Percentiles rank a stretch among this genome's conserved stretches.
Evolutionary conservation across 2,888 invertebrate genomes (phyloP).

Genomic region (Drosophila monieri): DNA sequence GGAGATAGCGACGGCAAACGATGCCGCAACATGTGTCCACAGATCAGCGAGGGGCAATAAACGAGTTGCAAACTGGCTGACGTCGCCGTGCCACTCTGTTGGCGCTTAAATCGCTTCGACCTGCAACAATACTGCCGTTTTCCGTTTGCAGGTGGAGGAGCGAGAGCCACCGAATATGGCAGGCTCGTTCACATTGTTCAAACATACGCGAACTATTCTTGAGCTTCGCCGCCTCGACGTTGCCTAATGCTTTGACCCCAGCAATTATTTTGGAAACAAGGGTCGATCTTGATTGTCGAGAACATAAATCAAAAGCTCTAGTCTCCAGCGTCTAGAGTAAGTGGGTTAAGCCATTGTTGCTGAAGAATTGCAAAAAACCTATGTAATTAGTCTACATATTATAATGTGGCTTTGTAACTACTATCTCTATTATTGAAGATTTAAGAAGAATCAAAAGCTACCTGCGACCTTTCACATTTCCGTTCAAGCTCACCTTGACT

Average conservation of each 20-base stretch:
- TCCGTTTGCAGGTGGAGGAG: slow-evolving; percentile 44
- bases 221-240: not conserved
- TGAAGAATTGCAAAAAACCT: not conserved
- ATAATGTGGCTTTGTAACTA: not conserved
- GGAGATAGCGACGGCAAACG: slow-evolving; percentile 12
- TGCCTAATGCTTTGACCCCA: slow-evolving; percentile 11
- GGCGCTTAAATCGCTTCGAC: slow-evolving; percentile 51
- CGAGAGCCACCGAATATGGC: slow-evolving; percentile 25
- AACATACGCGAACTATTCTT: slow-evolving; percentile 2
- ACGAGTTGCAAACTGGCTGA: slow-evolving; percentile 34
- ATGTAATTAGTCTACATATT: not conserved
- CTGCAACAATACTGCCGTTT: slow-evolving; percentile 46
- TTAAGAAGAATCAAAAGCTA: not conserved
- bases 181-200: slow-evolving; percentile 5
- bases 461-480: not conserved
- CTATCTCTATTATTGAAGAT: not conserved
- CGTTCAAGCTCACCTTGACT: not conserved
- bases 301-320: slow-evolving; percentile 4
- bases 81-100: slow-evolving; percentile 31
- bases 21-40: slow-evolving; percentile 60
- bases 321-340: not conserved
- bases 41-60: slow-evolving; percentile 24
- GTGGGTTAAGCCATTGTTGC: slow-evolving; percentile 4
- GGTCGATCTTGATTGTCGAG: slow-evolving; percentile 10
- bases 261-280: slow-evolving; percentile 9